phyloP scores from a whole-genome alignment of 2,113 vertebrate species.

The Cinclus mexicanus region DNA sequence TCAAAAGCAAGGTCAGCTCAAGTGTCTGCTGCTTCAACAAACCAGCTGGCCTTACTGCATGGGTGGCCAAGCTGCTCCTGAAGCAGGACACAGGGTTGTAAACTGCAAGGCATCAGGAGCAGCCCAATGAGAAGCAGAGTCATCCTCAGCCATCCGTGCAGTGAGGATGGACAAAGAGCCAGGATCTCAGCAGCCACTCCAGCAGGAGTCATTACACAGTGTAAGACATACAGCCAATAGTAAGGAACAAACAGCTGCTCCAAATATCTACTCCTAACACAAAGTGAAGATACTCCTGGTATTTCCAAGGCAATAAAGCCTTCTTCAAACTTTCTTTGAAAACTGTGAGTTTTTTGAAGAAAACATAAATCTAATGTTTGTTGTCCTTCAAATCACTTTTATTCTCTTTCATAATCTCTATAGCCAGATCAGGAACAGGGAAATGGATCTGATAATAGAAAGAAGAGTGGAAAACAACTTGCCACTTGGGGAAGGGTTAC shows the following conservation, averaged over 20 bases:
- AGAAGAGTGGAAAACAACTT: not conserved
- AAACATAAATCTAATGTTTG: not conserved
- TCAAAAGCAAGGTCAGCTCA: not conserved
- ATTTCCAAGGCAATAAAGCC: not conserved
- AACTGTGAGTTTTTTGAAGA: fast-evolving
- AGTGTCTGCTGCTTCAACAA: not conserved
- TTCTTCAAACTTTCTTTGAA: not conserved
- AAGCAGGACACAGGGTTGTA: not conserved
- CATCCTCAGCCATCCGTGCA: fast-evolving
- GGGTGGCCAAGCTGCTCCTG: not conserved
- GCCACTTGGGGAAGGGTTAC: not conserved
- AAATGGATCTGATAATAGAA: not conserved
- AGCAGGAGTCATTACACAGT: not conserved
- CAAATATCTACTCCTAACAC: not conserved
- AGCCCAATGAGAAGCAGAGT: not conserved
- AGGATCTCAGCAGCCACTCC: not conserved
- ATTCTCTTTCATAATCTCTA: not conserved
- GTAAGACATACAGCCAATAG: not conserved
- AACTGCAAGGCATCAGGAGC: not conserved
- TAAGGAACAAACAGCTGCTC: not conserved
- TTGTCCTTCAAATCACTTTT: not conserved
- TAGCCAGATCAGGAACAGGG: not conserved
- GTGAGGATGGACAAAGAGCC: not conserved
- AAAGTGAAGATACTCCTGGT: not conserved
- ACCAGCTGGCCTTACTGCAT: not conserved